Evolutionary conservation across 2,888 invertebrate species (phyloP), one percentile per base, ranked within the genome.

Genomic region (Drosophila recens): DNA sequence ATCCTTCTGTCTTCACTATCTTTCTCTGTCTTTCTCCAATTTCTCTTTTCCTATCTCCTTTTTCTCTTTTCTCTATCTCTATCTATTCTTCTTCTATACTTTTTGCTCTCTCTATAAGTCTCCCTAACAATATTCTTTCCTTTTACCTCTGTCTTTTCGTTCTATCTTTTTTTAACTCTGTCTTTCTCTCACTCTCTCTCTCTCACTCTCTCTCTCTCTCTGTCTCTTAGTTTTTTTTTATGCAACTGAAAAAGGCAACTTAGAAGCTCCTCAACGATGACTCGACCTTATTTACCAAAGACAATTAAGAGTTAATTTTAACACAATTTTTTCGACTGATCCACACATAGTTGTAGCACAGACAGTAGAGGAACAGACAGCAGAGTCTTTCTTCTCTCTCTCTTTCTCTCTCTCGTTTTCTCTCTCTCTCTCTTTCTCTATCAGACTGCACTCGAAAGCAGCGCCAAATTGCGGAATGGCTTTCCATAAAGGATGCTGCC

Each of bases 381-480:
- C 20, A 27, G 34, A 40, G 52, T 42, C 46, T 6, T 36, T 27
- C 8, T n/a, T 45, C 13, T 23, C 0, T 43, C 20, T 23, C 49
- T 3, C n/a, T 11, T 36, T 20, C 20, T 4, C 27, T 11, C 38
- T 34, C 0, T 52, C 20, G n/a, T n/a, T 36, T 2, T 33, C 17
- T 33, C 20, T 17, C 3, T 15, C 27, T 40, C 15, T 40, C 11
- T 30, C 11, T 30, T 10, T 40, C n/a, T 1, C 42, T 54, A 11
- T 54, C 11, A 42, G 43, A 52, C 42, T 64, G 76, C 67, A 67
- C 61, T 64, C 45, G 51, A 59, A 69, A 57, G 67, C 58, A 61
- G 66, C 49, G 51, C 71, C 79, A 86, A 86, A 83, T 81, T 79
- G 69, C 70, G 72, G 56, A 85, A 85, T 76, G 86, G 65, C 72